phyloP scores from a whole-genome alignment of 2,888 invertebrate genomes.

The Acleris cristana region DNA sequence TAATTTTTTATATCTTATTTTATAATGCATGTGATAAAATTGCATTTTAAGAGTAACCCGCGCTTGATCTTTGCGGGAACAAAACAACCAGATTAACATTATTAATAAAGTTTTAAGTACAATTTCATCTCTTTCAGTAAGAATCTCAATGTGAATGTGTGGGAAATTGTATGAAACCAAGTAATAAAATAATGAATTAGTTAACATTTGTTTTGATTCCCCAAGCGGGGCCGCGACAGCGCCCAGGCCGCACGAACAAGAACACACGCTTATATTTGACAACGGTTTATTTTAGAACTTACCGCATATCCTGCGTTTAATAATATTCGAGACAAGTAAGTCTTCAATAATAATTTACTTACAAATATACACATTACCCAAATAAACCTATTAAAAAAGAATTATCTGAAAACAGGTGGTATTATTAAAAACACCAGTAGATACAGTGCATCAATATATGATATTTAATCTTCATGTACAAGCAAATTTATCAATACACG shows the following conservation, averaged over 20 bases:
- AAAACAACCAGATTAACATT: background rate
- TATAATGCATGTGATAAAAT: background rate
- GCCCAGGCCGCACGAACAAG: constrained; percentile 47
- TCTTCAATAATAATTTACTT: constrained; percentile 81
- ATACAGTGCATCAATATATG: constrained; percentile 90
- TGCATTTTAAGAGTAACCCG: background rate
- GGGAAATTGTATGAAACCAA: constrained; percentile 8
- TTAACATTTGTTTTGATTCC: constrained; percentile 5
- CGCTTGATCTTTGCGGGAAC: background rate
- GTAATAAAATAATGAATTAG: constrained; percentile 20
- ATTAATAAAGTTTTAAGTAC: background rate
- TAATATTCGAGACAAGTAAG: constrained; percentile 79
- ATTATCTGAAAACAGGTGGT: constrained; percentile 70
- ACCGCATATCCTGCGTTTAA: constrained; percentile 73
- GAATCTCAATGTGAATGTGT: constrained; percentile 2
- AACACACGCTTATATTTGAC: constrained; percentile 72
- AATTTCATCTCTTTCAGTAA: background rate
- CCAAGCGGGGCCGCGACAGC: background rate
- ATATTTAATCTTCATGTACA: constrained; percentile 91
- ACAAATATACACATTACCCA: constrained; percentile 82
- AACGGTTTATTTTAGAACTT: constrained; percentile 82
- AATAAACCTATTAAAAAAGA: constrained; percentile 76
- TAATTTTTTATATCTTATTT: background rate
- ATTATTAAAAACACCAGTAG: constrained; percentile 80
- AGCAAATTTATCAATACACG: constrained; percentile 87